phyloP scores from a whole-genome alignment of 2,113 vertebrate genomes.

The Tupaia chinensis region DNA sequence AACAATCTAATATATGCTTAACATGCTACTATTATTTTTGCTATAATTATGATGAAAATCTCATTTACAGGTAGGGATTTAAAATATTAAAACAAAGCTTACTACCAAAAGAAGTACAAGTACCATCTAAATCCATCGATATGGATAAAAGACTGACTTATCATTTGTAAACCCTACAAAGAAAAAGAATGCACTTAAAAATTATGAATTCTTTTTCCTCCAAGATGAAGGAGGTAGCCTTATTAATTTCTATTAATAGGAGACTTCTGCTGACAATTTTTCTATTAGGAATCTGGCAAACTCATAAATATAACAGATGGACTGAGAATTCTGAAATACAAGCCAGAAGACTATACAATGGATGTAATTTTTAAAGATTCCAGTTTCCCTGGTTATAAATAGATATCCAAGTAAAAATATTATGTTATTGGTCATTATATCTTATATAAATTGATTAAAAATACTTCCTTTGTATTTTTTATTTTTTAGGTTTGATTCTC shows the following conservation, averaged over 20 bases:
- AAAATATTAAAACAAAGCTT: background rate
- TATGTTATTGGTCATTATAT: background rate
- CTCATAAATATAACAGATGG: conserved; percentile 67
- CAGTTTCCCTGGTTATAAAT: conserved; percentile 40
- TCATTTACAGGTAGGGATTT: background rate
- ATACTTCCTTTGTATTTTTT: background rate
- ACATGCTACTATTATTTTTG: background rate
- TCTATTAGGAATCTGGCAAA: conserved; percentile 64
- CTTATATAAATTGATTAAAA: conserved; percentile 47
- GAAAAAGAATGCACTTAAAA: background rate
- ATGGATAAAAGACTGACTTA: background rate
- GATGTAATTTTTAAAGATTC: background rate
- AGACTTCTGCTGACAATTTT: conserved; percentile 56
- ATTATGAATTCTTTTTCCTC: background rate
- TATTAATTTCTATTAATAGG: conserved; percentile 73
- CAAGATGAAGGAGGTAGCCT: conserved; percentile 26
- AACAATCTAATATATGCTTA: background rate
- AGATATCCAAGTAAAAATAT: conserved; percentile 35
- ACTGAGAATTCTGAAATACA: conserved; percentile 53
- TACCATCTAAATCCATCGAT: background rate
- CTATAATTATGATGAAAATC: background rate
- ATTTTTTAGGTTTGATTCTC: conserved; percentile 94
- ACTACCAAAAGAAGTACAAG: background rate
- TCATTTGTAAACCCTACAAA: background rate
- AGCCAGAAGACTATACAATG: conserved; percentile 26